phyloP scores from a whole-genome alignment of 2,888 invertebrate genomes.

The Drosophila mayaguana region DNA sequence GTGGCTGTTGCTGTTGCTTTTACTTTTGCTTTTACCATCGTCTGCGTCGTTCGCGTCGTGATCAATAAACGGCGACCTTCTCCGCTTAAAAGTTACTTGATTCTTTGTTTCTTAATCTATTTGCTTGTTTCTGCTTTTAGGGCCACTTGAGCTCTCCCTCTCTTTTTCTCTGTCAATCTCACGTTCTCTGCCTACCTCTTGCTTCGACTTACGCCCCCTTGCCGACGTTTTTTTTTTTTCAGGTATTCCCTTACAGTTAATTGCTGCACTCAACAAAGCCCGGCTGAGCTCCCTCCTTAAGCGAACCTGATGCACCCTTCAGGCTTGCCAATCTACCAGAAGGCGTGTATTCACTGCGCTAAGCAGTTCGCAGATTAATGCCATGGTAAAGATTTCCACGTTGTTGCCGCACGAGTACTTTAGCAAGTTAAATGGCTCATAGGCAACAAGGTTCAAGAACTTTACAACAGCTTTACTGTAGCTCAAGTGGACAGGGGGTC shows the following conservation, averaged over 20 bases:
- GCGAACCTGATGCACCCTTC: constrained; percentile 53
- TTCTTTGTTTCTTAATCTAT: constrained; percentile 47
- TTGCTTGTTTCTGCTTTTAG: constrained; percentile 42
- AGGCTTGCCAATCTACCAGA: constrained; percentile 33
- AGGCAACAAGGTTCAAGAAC: constrained; percentile 67
- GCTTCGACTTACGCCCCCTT: constrained; percentile 25
- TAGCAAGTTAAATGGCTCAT: constrained; percentile 33
- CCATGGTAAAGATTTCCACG: constrained; percentile 68
- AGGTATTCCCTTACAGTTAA: constrained; percentile 60
- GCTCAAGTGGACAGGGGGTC: background rate
- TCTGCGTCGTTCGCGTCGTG: constrained; percentile 43
- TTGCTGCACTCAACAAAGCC: constrained; percentile 52
- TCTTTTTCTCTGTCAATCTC: background rate
- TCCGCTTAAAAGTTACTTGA: constrained; percentile 57
- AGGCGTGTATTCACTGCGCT: constrained; percentile 35
- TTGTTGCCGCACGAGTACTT: constrained; percentile 40
- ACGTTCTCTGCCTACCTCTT: background rate
- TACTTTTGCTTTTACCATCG: constrained; percentile 24
- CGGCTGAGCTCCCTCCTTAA: constrained; percentile 19
- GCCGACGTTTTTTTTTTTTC: constrained; percentile 44
- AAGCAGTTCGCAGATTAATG: constrained; percentile 66
- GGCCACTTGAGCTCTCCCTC: constrained; percentile 41
- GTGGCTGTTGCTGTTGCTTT: constrained; percentile 27
- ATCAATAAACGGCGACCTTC: constrained; percentile 77
- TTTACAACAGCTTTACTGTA: constrained; percentile 54